Base-by-base conservation (phyloP, 2,113 vertebrate genomes). In the Leptosomus discolor region DNA sequence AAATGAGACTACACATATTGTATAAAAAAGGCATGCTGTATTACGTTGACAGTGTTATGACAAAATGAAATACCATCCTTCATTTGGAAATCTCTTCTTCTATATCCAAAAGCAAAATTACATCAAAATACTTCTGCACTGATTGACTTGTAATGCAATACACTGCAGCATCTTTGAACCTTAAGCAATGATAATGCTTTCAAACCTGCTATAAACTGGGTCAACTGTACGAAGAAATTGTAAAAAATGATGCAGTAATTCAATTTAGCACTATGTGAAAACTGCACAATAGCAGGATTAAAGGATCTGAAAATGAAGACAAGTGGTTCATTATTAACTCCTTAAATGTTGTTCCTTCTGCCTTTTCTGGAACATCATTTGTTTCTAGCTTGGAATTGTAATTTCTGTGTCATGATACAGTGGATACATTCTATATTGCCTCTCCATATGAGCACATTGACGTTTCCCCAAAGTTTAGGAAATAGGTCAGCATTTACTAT, bases 241-340 rank as follows among this genome's bases (percentile, higher is more conserved):
- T 95, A 92, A 95, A 97, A 97, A 95, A 95, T 94, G 88, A 96
- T 95, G 92, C 85, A 56, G 94, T 96, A 96, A 97, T 97, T 97
- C 97, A 96, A 95, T 97, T 95, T 90, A 95, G 88, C 87, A 81
- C 88, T 96, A 78, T 96, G 88, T 97, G 92, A 95, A 95, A 96
- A 93, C 85, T 77, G 75, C 88, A 95, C 95, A 93, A 94, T 90
- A 85, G 91, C 88, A 91, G 91, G 95, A 97, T 97, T 97, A 97
- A 96, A 95, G 92, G 89, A 82, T 86, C 70, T 96, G 90, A 83
- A 92, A 97, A 95, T 96, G 94, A 96, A 97, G 97, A 96, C 93
- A 97, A 97, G 95, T 97, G 81, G 88, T 85, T 95, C 94, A 86
- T 94, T 96, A 93, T 96, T 97, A 97, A 97, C 95, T 96, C 94